Evolutionary conservation across 2,113 vertebrate species (phyloP), one percentile per base, ranked within the genome.

Genomic region (Notarius lentiginosus): DNA sequence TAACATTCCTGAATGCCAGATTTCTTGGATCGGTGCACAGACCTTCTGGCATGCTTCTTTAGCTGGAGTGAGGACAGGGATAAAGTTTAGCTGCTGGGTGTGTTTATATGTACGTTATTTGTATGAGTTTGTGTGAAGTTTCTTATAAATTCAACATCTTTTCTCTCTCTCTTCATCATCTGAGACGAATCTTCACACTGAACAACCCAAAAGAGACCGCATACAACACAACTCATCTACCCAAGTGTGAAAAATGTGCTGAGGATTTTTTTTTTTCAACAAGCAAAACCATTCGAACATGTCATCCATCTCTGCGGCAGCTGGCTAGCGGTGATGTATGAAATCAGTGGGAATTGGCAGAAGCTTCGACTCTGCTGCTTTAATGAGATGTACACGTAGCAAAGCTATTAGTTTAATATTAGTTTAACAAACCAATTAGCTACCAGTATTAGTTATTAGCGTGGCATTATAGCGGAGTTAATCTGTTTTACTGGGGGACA

Each of bases 11-110:
- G 92, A 92, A 88, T 87, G 86, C 84, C 85, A 86, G 89, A 90
- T 86, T 86, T 89, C 84, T 90, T 91, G 89, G 89, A 91, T 91
- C 91, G 90, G 92, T 86, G 89, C 70, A 87, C 84, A 0, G 89
- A 90, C 90, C 89, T 92, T 93, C 92, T 94, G 93, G 93, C 91
- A 87, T 89, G 91, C 90, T 93, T 91, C 92, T 90, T 91, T 91
- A 87, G 92, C 91, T 91, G 91, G 92, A 93, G 89, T 86, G 87
- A 91, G 91, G 91, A 91, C 91, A 92, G 90, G 92, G 93, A 93
- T 93, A 93, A 92, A 88, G 90, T 92, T 93, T 91, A 92, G 93
- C 91, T 89, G 87, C 87, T 89, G 92, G n/a, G 79, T 65, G 10
- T 58, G 75, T 79, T 41, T 63, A 17, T 55, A 41, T 56, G 53